A percentile compares a stretch with the other conserved stretches of the same genome.
Conservation (phyloP, 2,888 invertebrate genomes). For the Agonopterix alstromeriana region DNA sequence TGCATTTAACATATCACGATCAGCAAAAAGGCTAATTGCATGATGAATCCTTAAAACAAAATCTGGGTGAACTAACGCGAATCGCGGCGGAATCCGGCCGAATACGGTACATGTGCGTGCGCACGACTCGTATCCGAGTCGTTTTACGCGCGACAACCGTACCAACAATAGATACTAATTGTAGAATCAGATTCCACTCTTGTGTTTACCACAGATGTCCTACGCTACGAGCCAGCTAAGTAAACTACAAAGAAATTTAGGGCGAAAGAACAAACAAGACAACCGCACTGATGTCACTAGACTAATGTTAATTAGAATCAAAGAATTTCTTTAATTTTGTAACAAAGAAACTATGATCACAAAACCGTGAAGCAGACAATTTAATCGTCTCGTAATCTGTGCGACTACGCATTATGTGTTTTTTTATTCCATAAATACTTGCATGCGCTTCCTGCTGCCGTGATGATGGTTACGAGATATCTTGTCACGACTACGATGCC, state of each 20-base stretch:
- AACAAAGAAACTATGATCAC: slow-evolving; percentile 10
- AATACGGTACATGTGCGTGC: slow-evolving; percentile 47
- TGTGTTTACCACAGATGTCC: background rate
- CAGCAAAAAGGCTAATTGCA: too few relatives aligned
- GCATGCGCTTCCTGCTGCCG: slow-evolving; percentile 47
- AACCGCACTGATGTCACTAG: too few relatives aligned
- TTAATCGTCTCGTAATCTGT: slow-evolving; percentile 9
- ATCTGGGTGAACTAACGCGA: slow-evolving; percentile 64
- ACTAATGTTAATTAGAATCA: background rate
- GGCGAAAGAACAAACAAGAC: too few relatives aligned
- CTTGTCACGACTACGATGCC: slow-evolving; percentile 45
- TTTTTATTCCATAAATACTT: slow-evolving; percentile 6
- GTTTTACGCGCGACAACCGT: slow-evolving; percentile 13
- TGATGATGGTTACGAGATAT: slow-evolving; percentile 30
- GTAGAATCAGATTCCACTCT: slow-evolving; percentile 1
- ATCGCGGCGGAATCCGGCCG: slow-evolving; percentile 54
- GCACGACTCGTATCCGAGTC: slow-evolving; percentile 10
- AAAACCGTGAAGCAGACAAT: slow-evolving; percentile 14
- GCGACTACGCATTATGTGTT: slow-evolving; percentile 9
- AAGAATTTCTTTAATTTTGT: background rate
- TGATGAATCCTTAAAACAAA: slow-evolving; percentile 10
- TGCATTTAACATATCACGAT: too few relatives aligned
- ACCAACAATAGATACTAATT: slow-evolving; percentile 16
- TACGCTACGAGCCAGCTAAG: too few relatives aligned
- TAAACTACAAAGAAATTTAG: too few relatives aligned